Conservation (phyloP, 2,797 vertebrate species). For the Enteromius trimaculatus region DNA sequence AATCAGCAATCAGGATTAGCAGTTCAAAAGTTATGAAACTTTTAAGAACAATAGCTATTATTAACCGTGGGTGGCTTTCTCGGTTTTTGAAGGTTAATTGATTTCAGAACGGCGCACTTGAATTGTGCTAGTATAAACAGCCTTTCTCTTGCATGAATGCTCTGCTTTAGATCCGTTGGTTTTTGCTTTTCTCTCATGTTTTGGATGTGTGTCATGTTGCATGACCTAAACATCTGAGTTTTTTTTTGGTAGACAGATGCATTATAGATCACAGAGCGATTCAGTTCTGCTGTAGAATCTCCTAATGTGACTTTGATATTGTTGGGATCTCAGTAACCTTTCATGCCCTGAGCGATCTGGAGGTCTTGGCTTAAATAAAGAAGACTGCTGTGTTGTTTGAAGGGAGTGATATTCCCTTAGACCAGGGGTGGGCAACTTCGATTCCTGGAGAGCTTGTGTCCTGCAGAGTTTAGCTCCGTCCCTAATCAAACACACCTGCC, state of each 20-base stretch:
- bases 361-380: slow-evolving; percentile 23
- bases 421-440: no score
- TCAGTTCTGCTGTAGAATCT: slow-evolving; percentile 15
- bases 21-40: no score
- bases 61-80: no score
- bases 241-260: slow-evolving; percentile 16
- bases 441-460: no score
- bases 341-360: background rate
- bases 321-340: slow-evolving; percentile 6
- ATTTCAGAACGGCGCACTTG: slow-evolving; percentile 34
- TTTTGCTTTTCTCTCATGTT: background rate
- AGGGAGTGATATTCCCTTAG: background rate
- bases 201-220: background rate
- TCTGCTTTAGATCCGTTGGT: background rate
- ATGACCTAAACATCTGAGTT: slow-evolving; percentile 5
- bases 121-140: slow-evolving; percentile 11
- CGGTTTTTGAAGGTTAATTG: background rate
- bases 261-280: slow-evolving; percentile 14
- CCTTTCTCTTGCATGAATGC: background rate
- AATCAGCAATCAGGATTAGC: no score
- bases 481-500: no score
- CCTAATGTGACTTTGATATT: slow-evolving; percentile 29
- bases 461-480: no score
- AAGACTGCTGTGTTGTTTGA: background rate
- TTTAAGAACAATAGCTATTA: no score